phyloP scores from a whole-genome alignment of 1,140 invertebrate genomes.

The Mactra quadrangularis region DNA sequence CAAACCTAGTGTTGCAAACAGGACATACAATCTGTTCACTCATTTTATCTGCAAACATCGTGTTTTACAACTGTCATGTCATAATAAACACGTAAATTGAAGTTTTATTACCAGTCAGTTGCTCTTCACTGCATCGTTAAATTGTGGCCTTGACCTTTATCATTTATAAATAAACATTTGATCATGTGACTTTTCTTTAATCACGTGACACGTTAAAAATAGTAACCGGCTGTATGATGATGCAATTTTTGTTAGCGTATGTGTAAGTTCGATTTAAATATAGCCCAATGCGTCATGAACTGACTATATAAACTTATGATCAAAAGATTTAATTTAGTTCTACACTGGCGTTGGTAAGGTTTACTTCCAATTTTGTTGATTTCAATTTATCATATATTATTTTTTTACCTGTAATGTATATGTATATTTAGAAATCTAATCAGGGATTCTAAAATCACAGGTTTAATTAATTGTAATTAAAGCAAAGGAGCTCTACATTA shows the following conservation, averaged over 20 bases:
- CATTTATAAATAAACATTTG: constrained; percentile 32
- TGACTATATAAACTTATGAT: not conserved
- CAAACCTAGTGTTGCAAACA: constrained; percentile 15
- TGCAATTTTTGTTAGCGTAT: not conserved
- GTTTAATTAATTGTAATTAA: no score
- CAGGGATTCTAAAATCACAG: no score
- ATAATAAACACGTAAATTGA: not conserved
- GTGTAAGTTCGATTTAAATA: no score
- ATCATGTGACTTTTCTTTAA: not conserved
- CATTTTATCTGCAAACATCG: not conserved
- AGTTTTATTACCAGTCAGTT: not conserved
- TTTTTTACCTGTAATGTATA: not conserved
- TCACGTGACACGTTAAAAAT: constrained; percentile 14
- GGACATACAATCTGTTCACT: not conserved
- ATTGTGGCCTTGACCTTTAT: constrained; percentile 22
- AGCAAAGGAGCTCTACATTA: no score
- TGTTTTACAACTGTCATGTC: not conserved
- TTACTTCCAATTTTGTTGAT: not conserved
- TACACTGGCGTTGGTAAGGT: not conserved
- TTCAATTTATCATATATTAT: not conserved
- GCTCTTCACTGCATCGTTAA: not conserved
- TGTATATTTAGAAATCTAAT: no score
- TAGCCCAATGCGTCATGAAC: no score
- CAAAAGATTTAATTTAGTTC: not conserved
- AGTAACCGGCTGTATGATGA: not conserved